Evolutionary conservation across 2,113 vertebrate species (phyloP).

Genomic region (Chaetorhynchus papuensis): DNA sequence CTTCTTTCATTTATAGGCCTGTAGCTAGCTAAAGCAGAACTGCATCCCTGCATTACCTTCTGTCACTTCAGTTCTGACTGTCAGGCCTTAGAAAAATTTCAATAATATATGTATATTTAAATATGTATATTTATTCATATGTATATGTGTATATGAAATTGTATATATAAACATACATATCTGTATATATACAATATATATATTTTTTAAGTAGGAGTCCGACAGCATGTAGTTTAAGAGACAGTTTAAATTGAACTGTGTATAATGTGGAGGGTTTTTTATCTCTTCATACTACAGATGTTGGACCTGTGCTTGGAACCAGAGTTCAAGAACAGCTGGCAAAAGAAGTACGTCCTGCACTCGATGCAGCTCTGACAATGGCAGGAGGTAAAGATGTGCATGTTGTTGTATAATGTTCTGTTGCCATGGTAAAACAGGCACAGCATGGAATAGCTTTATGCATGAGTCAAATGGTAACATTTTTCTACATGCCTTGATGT

Average conservation of each 20-base stretch:
- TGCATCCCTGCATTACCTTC: not conserved
- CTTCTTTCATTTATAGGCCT: not conserved
- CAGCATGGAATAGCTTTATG: not conserved
- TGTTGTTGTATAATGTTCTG: not conserved
- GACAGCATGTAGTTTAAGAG: not conserved
- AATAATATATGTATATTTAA: not conserved
- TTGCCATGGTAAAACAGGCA: not conserved
- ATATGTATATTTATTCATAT: not conserved
- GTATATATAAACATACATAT: not conserved
- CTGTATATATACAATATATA: not conserved
- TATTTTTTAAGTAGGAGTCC: not conserved
- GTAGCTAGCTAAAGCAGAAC: not conserved
- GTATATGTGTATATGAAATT: not conserved
- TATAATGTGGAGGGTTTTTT: not conserved
- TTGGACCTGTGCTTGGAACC: constrained; percentile 81
- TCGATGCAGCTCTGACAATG: constrained; percentile 80
- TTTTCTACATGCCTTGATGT: not conserved
- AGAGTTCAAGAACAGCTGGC: constrained; percentile 79
- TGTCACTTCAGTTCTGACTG: not conserved
- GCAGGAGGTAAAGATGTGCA: constrained; percentile 77
- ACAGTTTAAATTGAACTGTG: not conserved
- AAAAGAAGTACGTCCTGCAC: constrained; percentile 80
- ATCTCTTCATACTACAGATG: constrained; percentile 69
- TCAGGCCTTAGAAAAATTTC: not conserved
- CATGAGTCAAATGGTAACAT: not conserved